A percentile compares a stretch with the other conserved stretches of the same genome.
These are phyloP conservation scores for Caenorhabditis tropicalis DNA, from an alignment of 1,140 invertebrate species.

Conservation along the genomic window DNA sequence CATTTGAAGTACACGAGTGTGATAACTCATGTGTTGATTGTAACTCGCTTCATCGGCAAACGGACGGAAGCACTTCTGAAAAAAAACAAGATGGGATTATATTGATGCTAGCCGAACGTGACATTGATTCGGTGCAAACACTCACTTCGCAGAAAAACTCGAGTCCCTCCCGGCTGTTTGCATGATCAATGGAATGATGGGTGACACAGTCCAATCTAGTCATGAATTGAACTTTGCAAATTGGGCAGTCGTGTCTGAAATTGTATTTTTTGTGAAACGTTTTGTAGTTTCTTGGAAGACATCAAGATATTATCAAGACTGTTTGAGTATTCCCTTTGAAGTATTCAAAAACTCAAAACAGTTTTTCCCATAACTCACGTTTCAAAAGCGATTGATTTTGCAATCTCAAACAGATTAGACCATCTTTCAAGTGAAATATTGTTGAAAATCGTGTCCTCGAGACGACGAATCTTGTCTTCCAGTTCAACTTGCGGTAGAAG, in stretches of 20 bases:
- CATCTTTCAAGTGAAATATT: slow-evolving; percentile 52
- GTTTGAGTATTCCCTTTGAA: too few relatives aligned
- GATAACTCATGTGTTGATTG: slow-evolving; percentile 70
- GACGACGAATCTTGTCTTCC: slow-evolving; percentile 62
- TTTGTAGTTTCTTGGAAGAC: neutral
- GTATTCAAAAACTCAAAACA: neutral
- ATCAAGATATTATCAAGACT: too few relatives aligned
- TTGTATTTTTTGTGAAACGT: neutral
- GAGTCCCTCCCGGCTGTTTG: slow-evolving; percentile 59
- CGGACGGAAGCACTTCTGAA: slow-evolving; percentile 65
- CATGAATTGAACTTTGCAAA: slow-evolving; percentile 66
- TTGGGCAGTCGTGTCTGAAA: slow-evolving; percentile 66
- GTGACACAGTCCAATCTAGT: slow-evolving; percentile 67
- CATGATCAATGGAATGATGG: slow-evolving; percentile 66
- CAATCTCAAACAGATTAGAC: slow-evolving; percentile 65
- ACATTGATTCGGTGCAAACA: too few relatives aligned
- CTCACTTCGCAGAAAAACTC: slow-evolving; percentile 69
- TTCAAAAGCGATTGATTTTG: slow-evolving; percentile 67
- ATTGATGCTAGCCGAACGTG: too few relatives aligned
- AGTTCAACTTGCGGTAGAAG: slow-evolving; percentile 62
- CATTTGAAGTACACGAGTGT: slow-evolving; percentile 63
- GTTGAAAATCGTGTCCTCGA: slow-evolving; percentile 50
- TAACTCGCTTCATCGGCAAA: slow-evolving; percentile 66
- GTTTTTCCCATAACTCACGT: slow-evolving; percentile 28
- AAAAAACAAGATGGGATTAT: neutral